Conservation (phyloP, 35 echinoderm and acorn worm genomes). For the Strongylocentrotus purpuratus region DNA sequence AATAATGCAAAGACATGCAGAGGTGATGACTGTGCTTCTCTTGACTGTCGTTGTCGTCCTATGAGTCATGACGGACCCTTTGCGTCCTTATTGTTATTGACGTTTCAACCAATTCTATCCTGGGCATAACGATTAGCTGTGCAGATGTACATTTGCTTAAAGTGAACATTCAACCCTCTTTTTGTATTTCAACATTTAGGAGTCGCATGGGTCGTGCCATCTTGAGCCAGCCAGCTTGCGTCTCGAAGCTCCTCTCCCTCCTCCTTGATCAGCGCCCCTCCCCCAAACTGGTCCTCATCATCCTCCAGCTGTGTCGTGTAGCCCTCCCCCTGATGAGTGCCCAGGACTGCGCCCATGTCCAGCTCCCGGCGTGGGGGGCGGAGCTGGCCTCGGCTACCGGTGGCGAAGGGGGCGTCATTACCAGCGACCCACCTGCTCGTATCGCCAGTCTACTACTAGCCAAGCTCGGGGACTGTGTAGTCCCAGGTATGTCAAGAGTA, state of each 20-base stretch:
- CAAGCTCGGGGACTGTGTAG: constrained; percentile 85
- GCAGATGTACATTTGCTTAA: background rate
- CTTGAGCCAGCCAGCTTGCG: constrained; percentile 84
- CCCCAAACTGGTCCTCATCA: constrained; percentile 85
- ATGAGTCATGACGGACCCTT: no score
- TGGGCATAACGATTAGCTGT: no score
- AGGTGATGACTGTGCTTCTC: no score
- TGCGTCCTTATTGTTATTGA: no score
- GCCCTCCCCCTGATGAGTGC: constrained; percentile 84
- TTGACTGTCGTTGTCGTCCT: no score
- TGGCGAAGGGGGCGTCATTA: constrained; percentile 18
- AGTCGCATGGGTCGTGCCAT: constrained; percentile 85
- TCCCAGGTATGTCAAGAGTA: constrained; percentile 64
- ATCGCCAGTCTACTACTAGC: constrained; percentile 82
- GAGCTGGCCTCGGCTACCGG: constrained; percentile 58
- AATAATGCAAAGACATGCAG: no score
- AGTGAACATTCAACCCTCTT: background rate
- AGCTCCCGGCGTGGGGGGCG: constrained; percentile 77
- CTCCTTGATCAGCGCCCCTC: constrained; percentile 86
- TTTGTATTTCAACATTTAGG: constrained; percentile 2
- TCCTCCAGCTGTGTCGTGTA: constrained; percentile 82
- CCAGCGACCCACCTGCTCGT: constrained; percentile 72
- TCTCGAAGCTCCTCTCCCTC: constrained; percentile 79
- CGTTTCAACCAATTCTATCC: no score
- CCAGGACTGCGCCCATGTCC: constrained; percentile 76